These are phyloP conservation scores for Steatornis caripensis DNA, from an alignment of 2,113 vertebrate genomes.

Conservation along the genomic window DNA sequence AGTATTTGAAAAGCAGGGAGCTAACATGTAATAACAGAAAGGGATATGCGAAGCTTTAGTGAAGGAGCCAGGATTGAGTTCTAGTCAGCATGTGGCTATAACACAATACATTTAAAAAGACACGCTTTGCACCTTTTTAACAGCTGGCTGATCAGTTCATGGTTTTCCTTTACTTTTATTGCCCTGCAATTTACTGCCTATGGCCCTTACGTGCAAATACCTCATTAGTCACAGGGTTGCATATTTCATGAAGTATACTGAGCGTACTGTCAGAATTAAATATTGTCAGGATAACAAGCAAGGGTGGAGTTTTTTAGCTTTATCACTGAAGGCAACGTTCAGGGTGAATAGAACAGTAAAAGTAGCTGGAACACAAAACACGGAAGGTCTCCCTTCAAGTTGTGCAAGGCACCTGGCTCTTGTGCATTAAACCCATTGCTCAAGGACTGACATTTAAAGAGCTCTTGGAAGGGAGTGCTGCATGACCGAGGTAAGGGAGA, in stretches of 20 bases:
- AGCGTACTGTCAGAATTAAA: constrained; percentile 70
- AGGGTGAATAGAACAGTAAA: constrained; percentile 57
- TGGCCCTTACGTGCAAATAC: constrained; percentile 52
- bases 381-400: background rate
- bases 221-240: constrained; percentile 50
- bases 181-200: constrained; percentile 9
- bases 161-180: constrained; percentile 51
- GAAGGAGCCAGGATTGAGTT: background rate
- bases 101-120: constrained; percentile 33
- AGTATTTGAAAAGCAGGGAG: constrained; percentile 21
- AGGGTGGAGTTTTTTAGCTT: constrained; percentile 59
- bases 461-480: background rate
- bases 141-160: constrained; percentile 46
- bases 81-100: constrained; percentile 26
- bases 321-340: constrained; percentile 67
- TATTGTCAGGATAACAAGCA: constrained; percentile 58
- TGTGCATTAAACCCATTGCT: background rate
- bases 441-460: background rate
- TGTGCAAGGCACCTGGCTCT: background rate
- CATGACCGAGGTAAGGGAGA: background rate
- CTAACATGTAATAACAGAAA: background rate
- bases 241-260: constrained; percentile 38
- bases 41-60: background rate
- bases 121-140: constrained; percentile 39
- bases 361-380: constrained; percentile 56